A percentile compares a stretch with the other conserved stretches of the same genome.
Evolutionary conservation across 1,140 invertebrate species (phyloP).

Genomic region (Palaemon carinicauda): DNA sequence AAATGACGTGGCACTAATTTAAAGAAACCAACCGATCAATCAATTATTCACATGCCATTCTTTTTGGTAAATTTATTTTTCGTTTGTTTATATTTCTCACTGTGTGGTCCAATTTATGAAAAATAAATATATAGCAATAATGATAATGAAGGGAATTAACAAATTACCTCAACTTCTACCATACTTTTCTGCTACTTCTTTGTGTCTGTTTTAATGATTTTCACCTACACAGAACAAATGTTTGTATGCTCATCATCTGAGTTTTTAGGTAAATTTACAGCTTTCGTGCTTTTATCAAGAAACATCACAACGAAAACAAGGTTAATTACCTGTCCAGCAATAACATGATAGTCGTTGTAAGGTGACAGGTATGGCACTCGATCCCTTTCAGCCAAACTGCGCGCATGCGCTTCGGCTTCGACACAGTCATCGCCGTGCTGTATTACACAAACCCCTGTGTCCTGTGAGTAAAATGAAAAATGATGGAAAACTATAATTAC

Average conservation of each 20-base stretch:
- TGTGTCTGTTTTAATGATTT: background rate
- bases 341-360: constrained; percentile 7
- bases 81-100: no score
- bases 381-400: background rate
- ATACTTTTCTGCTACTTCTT: background rate
- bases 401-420: background rate
- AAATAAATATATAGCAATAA: no score
- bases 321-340: background rate
- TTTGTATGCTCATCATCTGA: no score
- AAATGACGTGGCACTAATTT: no score
- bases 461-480: background rate
- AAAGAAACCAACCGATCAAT: no score
- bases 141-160: no score
- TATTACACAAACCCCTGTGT: background rate
- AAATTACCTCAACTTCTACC: no score
- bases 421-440: background rate
- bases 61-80: no score
- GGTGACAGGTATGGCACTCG: background rate
- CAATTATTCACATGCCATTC: no score
- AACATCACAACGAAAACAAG: background rate
- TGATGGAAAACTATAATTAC: background rate
- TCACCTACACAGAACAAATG: no score
- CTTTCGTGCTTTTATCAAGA: no score
- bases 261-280: background rate
- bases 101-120: no score